Base-by-base conservation (phyloP, 2,888 invertebrate species). In the Leucozona laternaria region DNA sequence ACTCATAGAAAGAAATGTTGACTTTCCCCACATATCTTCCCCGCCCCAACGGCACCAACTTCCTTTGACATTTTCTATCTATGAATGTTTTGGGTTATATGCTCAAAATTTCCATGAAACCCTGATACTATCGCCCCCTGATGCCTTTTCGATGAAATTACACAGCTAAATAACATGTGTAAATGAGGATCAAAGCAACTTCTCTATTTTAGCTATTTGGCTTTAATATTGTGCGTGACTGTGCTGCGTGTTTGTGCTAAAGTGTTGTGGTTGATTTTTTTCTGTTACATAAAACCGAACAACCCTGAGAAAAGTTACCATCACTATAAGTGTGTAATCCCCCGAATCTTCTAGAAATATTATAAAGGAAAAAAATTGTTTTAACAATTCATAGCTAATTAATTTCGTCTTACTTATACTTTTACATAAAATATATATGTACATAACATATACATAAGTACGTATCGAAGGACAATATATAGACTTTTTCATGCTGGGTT, bases 301-400 rank as follows among this genome's bases (percentile, higher is more conserved):
- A 1, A 1, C 17, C 45, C 17, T 2, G 5, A 45, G 8, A 8
- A 45, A 45, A 45, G 8, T 17, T 45, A 17, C 8, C n/a, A 10
- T n/a, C 25, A 31, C 57, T 31, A 34, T 17, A n/a, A 20, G 31
- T 17, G 17, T 34, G 57, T 17, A 57, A 17, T 57, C 31, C 17
- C 31, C 10, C 11, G 25, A 53, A 53, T 53, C 15, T 53, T 25
- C 15, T 11, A 34, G 31, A 31, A 57, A 31, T 31, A 57, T 13
- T 31, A 11, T 11, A 31, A 17, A 17, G 11, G 31, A 31, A 57
- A 76, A 55, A 43, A 34, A 66, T 76, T 57, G 57, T 76, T 76
- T 76, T 76, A 76, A 57, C 76, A 57, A 76, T 76, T 66, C 57
- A 66, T 66, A 66, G 55, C 76, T 66, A 66, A 76, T 76, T 76